Base-by-base conservation (phyloP, 2,797 vertebrate species). In the Macroramphosus scolopax region DNA sequence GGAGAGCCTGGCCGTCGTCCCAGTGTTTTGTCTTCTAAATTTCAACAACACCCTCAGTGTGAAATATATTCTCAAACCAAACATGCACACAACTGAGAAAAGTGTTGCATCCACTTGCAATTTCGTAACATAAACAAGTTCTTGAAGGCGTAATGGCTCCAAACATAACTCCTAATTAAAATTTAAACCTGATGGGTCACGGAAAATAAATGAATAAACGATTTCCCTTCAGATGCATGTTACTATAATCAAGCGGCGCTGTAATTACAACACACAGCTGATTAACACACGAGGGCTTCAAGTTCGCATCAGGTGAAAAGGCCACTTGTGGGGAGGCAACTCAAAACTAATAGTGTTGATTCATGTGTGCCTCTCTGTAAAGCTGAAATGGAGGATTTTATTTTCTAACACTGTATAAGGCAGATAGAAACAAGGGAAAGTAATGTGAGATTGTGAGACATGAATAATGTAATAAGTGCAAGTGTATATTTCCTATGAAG, bases 41-140 rank as follows among this genome's bases (percentile, higher is more conserved):
- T 62, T 70, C 56, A 81, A 68, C 55, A 72, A 47, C 70, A 30
- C 60, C 40, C 58, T 61, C 46, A 43, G 46, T 58, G 45, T 58
- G 65, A 69, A 47, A 65, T 17, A 38, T 20, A 50, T 31, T 33
- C 24, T 46, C 34, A 24, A 22, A 32, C 30, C n/a, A n/a, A n/a
- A n/a, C 20, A 22, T 22, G 20, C 20, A 6, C 8, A 10, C 5
- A 31, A 18, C 5, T 28, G 10, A 44, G 5, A 36, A 20, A 12
- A 6, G 14, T 16, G 14, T 33, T 10, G 5, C 28, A 18, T 10
- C n/a, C n/a, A n/a, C n/a, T 17, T 31, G 2, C 2, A 13, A 20
- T 14, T 59, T 56, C 14, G 22, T n/a, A 30, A n/a, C 2, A 0
- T 22, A 28, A 6, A 8, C 1, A 6, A 8, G 33, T 35, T 1